Percentiles rank a stretch among this genome's conserved stretches.
These are phyloP conservation scores for Tenrec ecaudatus DNA, from an alignment of 2,113 vertebrate species.

Conservation along the genomic window DNA sequence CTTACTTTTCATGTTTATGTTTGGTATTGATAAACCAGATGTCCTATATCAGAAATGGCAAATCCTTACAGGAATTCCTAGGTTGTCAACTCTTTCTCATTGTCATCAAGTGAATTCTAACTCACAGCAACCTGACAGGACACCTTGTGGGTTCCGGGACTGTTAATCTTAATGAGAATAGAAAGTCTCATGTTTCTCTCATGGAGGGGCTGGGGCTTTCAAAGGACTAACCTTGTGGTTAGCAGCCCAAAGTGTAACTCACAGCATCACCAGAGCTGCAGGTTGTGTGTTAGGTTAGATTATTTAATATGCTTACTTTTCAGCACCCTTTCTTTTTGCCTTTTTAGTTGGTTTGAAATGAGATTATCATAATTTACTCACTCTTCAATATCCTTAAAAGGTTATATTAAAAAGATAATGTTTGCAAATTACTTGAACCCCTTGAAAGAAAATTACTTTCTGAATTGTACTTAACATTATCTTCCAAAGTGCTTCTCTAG, in stretches of 20 bases:
- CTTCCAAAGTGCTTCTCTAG: neutral
- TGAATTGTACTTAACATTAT: neutral
- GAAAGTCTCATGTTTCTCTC: too few relatives aligned
- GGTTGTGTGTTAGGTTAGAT: too few relatives aligned
- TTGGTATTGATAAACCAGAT: fast-evolving
- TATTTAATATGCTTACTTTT: neutral
- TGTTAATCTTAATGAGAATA: too few relatives aligned
- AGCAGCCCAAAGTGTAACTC: too few relatives aligned
- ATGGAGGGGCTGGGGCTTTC: too few relatives aligned
- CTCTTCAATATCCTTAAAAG: neutral
- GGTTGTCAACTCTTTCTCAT: too few relatives aligned
- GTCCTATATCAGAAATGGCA: fast-evolving
- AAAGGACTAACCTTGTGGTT: too few relatives aligned
- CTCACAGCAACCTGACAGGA: too few relatives aligned
- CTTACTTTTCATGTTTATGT: fast-evolving
- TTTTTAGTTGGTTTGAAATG: neutral
- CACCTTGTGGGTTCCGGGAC: too few relatives aligned
- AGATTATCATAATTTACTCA: neutral
- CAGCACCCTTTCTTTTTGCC: neutral
- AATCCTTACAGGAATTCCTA: neutral
- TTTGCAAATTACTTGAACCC: neutral
- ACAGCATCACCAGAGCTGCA: too few relatives aligned
- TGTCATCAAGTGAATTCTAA: too few relatives aligned
- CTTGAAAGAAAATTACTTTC: neutral
- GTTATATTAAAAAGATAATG: neutral